Conservation (phyloP, 2,797 vertebrate genomes). For the Pangasius macronema region DNA sequence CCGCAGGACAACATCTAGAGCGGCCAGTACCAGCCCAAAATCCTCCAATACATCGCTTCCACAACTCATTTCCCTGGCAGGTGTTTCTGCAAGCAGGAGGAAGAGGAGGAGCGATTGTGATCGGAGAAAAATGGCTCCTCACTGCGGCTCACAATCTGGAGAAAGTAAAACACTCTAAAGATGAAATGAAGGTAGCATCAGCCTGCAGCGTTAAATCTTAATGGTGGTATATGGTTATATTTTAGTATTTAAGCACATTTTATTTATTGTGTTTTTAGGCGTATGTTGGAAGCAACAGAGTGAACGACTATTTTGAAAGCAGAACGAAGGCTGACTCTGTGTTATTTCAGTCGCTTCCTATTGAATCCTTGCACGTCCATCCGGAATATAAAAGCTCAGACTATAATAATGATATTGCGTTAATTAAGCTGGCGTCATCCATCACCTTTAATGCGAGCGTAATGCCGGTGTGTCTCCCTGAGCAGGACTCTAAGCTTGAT, state of each 20-base stretch:
- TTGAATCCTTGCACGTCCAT: constrained; percentile 48
- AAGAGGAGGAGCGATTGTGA: constrained; percentile 63
- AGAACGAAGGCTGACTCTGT: not conserved
- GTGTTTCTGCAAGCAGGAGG: constrained; percentile 16
- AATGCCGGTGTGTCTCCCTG: constrained; percentile 62
- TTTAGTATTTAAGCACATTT: not conserved
- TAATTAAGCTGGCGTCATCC: constrained; percentile 55
- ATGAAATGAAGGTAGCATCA: constrained; percentile 14
- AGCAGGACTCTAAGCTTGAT: not conserved
- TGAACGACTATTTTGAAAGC: not conserved
- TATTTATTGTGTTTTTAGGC: constrained; percentile 37
- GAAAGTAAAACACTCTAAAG: not conserved
- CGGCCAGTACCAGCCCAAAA: too few relatives aligned
- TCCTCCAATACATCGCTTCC: too few relatives aligned
- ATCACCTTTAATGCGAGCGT: constrained; percentile 52
- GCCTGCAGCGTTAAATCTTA: not conserved
- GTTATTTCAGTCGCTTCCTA: not conserved
- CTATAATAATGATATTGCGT: constrained; percentile 59
- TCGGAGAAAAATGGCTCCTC: constrained; percentile 72
- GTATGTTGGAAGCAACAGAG: constrained; percentile 41
- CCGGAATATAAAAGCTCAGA: constrained; percentile 38
- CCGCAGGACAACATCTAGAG: too few relatives aligned
- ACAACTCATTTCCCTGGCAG: constrained; percentile 72
- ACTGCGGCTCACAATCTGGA: constrained; percentile 70
- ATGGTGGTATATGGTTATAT: too few relatives aligned